Evolutionary conservation across 1,140 invertebrate genomes (phyloP).

Genomic region (Cherax quadricarinatus): DNA sequence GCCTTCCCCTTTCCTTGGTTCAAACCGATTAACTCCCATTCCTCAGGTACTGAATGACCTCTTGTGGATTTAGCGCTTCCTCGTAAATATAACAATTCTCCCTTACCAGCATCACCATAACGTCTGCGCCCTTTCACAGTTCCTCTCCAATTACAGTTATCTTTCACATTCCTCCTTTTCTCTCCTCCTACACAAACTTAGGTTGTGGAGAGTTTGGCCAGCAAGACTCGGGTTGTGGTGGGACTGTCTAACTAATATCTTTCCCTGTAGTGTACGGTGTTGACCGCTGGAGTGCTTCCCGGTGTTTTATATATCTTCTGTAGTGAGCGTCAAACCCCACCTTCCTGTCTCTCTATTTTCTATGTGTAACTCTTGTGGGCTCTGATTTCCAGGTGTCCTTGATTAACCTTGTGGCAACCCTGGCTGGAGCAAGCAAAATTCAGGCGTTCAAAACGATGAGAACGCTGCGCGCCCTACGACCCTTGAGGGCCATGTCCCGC

Average conservation of each 20-base stretch:
- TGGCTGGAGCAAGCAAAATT: constrained; percentile 94
- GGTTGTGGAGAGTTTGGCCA: background rate
- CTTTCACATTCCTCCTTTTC: background rate
- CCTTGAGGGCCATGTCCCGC: constrained; percentile 95
- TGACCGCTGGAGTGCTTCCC: constrained; percentile 14
- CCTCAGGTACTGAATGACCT: no score
- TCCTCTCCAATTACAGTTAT: background rate
- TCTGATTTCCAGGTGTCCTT: constrained; percentile 87
- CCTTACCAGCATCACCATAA: no score
- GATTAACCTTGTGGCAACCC: constrained; percentile 97
- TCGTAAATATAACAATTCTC: no score
- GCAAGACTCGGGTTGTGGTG: background rate
- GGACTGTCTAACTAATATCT: constrained; percentile 13
- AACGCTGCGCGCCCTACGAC: constrained; percentile 95
- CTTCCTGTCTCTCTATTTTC: constrained; percentile 19
- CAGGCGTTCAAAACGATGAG: constrained; percentile 99
- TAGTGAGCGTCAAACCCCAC: background rate
- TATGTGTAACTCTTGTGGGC: constrained; percentile 45
- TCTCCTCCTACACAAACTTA: background rate
- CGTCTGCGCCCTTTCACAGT: no score
- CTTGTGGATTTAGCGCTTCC: no score
- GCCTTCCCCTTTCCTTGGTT: no score
- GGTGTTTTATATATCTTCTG: background rate
- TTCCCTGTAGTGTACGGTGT: constrained; percentile 50
- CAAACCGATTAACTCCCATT: no score